Conservation (phyloP, 2,888 invertebrate genomes). For the Philopedon plagiatum region DNA sequence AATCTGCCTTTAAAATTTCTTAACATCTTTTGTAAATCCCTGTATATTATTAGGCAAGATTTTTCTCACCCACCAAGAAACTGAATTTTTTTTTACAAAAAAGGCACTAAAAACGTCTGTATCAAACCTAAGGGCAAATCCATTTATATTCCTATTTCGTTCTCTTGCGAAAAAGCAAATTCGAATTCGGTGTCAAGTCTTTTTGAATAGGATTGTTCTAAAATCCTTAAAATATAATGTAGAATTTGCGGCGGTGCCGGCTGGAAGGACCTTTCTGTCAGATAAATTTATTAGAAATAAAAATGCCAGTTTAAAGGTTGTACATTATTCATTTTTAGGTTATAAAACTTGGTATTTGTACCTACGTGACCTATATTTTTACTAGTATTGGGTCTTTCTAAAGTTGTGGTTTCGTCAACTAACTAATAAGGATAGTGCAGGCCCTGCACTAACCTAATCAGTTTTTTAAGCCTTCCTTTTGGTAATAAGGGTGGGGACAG, state of each 20-base stretch:
- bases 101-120: neutral
- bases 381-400: neutral
- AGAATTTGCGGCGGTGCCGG: conserved; percentile 5
- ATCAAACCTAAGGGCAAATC: neutral
- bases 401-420: too few species aligned
- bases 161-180: neutral
- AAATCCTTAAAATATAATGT: conserved; percentile 23
- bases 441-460: too few species aligned
- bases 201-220: conserved; percentile 9
- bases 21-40: too few species aligned
- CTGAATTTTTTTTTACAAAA: too few species aligned
- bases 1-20: too few species aligned
- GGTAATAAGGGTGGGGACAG: too few species aligned
- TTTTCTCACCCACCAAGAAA: too few species aligned
- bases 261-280: neutral
- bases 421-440: too few species aligned
- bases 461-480: too few species aligned
- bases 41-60: too few species aligned
- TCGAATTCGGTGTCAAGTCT: conserved; percentile 12
- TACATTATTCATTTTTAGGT: neutral
- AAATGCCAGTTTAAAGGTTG: conserved; percentile 16
- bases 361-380: neutral
- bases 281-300: conserved; percentile 32
- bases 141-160: conserved; percentile 22
- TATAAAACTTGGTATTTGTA: neutral